phyloP scores from a whole-genome alignment of 2,888 invertebrate species.

The Philopedon plagiatum region DNA sequence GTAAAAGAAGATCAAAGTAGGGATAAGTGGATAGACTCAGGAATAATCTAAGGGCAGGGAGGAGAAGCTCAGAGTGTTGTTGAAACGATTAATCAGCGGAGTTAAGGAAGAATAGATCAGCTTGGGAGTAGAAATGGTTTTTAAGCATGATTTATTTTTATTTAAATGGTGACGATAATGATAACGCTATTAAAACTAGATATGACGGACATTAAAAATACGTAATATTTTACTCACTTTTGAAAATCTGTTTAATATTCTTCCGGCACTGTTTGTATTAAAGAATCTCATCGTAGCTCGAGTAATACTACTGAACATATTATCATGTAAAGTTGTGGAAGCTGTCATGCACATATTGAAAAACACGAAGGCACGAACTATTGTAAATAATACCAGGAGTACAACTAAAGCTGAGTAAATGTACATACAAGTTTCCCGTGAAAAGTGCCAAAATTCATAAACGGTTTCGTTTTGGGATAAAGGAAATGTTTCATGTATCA shows the following conservation, averaged over 20 bases:
- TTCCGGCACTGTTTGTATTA: constrained; percentile 76
- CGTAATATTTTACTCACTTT: constrained; percentile 66
- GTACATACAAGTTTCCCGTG: constrained; percentile 63
- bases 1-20: too few species aligned
- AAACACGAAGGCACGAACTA: constrained; percentile 70
- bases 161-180: too few species aligned
- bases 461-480: background rate
- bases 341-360: constrained; percentile 72
- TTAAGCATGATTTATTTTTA: too few species aligned
- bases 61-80: too few species aligned
- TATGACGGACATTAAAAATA: too few species aligned
- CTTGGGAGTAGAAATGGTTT: too few species aligned
- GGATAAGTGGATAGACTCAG: too few species aligned
- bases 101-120: too few species aligned
- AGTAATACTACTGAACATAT: constrained; percentile 71
- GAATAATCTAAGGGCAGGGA: too few species aligned
- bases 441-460: constrained; percentile 63
- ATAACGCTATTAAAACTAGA: too few species aligned
- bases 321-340: constrained; percentile 72
- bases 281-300: constrained; percentile 78
- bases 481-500: background rate
- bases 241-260: constrained; percentile 79
- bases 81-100: too few species aligned
- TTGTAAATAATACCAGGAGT: constrained; percentile 66
- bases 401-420: constrained; percentile 67